Base-by-base conservation (phyloP, 1,140 invertebrate genomes). In the Pseudomyrmex concolor region DNA sequence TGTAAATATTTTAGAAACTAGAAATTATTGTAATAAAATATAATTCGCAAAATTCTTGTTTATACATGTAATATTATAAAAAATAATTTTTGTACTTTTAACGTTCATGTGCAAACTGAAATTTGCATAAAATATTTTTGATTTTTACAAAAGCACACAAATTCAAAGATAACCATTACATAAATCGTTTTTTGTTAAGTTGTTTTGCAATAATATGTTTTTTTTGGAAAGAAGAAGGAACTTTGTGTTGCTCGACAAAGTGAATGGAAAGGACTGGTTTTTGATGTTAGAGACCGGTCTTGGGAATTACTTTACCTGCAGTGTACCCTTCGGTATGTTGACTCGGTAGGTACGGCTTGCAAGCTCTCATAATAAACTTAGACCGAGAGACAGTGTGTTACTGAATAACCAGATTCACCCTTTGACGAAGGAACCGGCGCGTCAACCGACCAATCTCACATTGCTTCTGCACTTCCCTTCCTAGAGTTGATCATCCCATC, bases 241-340 rank as follows among this genome's bases (percentile, higher is more conserved):
- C 54, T 54, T 73, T 68, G 25, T 54, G 55, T 17, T 19, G 22
- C 1, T 25, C 19, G n/a, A 22, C 13, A 22, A 12, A 12, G 80
- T 9, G 48, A 59, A 60, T 10, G 51, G 70, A n/a, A 57, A 9
- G 25, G 57, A 67, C 17, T 51, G 54, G 54, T 66, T 50, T 72
- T 45, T 74, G 84, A 51, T 10, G 71, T 89, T 83, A 86, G 92
- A 94, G 93, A 94, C 91, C 93, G 93, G 93, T 90, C 93, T 91
- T 90, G 93, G 93, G 93, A 93, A 90, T 92, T 94, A 94, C 93
- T 91, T 94, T 94, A 94, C 94, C 94, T 94, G 93, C 93, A 92
- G 86, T 91, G 90, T 93, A 94, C 93, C 92, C 93, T 94, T 94
- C 86, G 91, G 91, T 94, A 93, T 90, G 91, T 89, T 93, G 93